Evolutionary conservation across 1,140 invertebrate genomes (phyloP), one percentile per base, ranked within the genome.

Genomic region (Formica selysi): DNA sequence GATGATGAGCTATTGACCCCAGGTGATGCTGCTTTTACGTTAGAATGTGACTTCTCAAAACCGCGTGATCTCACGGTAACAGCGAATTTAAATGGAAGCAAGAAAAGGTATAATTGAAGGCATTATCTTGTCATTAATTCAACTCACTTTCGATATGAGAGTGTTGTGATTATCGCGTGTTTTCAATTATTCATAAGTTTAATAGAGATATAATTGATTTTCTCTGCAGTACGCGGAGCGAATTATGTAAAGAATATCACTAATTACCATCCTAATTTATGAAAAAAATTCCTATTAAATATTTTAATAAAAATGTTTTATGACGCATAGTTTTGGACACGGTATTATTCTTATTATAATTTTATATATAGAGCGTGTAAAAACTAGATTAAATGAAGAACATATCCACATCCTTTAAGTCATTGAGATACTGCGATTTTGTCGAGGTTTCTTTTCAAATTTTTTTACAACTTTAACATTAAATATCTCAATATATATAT

Each of bases 1-100:
- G 96, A 97, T 91, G 96, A 96, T 54, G 96, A 96, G 80, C 89
- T 97, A 6, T 95, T 97, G 76, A 96, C 96, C 73, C 96, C 96
- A 2, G 96, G 96, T 1, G 96, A 97, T 92, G 96, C 96, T 10
- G 96, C 96, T 62, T 97, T 97, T 90, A 95, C 95, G 65, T 89
- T 97, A 61, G 96, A 96, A 92, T 97, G 96, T 88, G 96, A 96
- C 93, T 96, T 96, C 88, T 95, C 95, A 11, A 95, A 95, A 79
- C 94, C 95, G 16, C 92, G 95, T 65, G 95, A 95, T 74, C 76
- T 96, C 54, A 95, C 95, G 44, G 95, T 96, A 32, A 94, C 95
- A 74, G 95, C 96, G 36, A 94, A 95, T 88, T 93, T 96, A 73
- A 92, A 95, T 86, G 91, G 93, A 80, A 92, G 88, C 54, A 93